Evolutionary conservation across 2,888 invertebrate genomes (phyloP).

Genomic region (Eucriotettix oculatus): DNA sequence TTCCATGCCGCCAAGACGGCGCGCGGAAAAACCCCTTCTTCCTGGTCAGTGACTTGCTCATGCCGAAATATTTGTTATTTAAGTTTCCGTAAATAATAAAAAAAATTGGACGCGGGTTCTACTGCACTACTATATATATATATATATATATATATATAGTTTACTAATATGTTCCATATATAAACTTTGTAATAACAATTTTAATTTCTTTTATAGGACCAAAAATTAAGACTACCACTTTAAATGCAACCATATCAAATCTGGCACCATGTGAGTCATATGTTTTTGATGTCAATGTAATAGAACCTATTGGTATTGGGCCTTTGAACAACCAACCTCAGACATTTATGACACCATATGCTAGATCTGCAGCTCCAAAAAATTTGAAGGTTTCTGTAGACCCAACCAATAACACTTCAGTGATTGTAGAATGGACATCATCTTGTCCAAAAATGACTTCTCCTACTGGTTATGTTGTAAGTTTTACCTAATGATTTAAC

Average conservation of each 20-base stretch:
- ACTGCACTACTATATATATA: no score
- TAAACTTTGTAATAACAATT: neutral
- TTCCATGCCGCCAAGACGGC: no score
- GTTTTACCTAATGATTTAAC: conserved; percentile 15
- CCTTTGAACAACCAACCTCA: conserved; percentile 38
- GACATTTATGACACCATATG: conserved; percentile 41
- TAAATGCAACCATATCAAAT: conserved; percentile 37
- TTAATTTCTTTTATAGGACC: conserved; percentile 24
- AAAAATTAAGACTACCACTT: conserved; percentile 31
- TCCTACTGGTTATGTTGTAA: conserved; percentile 42
- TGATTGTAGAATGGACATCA: conserved; percentile 53
- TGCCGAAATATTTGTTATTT: no score
- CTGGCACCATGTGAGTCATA: conserved; percentile 60
- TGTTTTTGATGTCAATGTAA: conserved; percentile 48
- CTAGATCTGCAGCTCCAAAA: conserved; percentile 49
- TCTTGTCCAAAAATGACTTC: conserved; percentile 40
- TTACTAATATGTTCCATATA: neutral
- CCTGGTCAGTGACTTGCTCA: no score
- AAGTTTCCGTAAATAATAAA: no score
- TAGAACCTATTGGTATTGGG: conserved; percentile 46
- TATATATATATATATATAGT: conserved; percentile 2
- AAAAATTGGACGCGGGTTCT: no score
- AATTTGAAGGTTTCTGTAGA: conserved; percentile 33
- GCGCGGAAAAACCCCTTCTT: no score
- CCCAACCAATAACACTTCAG: conserved; percentile 21